A percentile compares a stretch with the other conserved stretches of the same genome.
Evolutionary conservation across 2,888 invertebrate genomes (phyloP).

Genomic region (Deilephila elpenor): DNA sequence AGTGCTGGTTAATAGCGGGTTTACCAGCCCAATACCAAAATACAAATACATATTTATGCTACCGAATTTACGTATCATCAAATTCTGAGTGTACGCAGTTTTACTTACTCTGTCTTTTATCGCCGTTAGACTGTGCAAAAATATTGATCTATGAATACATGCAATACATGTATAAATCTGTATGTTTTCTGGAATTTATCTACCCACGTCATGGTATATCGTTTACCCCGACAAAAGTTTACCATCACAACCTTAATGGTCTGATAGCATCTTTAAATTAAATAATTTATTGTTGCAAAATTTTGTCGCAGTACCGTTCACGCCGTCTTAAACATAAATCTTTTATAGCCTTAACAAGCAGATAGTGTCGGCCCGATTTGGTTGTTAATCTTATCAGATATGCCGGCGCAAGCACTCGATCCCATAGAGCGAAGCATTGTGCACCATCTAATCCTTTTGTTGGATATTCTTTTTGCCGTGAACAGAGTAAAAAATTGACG

Average conservation of each 20-base stretch:
- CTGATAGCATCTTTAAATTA: not conserved
- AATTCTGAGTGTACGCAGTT: too few species aligned
- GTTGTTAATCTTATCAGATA: constrained; percentile 42
- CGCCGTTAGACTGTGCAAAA: too few species aligned
- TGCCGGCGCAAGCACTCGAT: constrained; percentile 35
- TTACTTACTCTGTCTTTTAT: too few species aligned
- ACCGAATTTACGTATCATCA: too few species aligned
- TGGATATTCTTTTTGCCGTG: constrained; percentile 28
- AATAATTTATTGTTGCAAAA: not conserved
- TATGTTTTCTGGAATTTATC: too few species aligned
- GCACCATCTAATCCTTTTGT: constrained; percentile 39
- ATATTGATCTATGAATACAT: too few species aligned
- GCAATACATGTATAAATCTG: too few species aligned
- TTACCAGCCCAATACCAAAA: too few species aligned
- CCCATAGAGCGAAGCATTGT: constrained; percentile 34
- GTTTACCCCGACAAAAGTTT: not conserved
- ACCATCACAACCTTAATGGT: not conserved
- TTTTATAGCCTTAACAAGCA: constrained; percentile 13
- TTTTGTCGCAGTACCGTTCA: not conserved
- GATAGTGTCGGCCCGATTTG: constrained; percentile 34
- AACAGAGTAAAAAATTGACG: constrained; percentile 20
- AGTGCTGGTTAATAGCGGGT: too few species aligned
- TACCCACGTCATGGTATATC: too few species aligned
- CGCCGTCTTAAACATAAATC: not conserved
- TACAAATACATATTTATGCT: too few species aligned